Conservation (phyloP, 2,113 vertebrate species). For the Microcebus tavaratra region DNA sequence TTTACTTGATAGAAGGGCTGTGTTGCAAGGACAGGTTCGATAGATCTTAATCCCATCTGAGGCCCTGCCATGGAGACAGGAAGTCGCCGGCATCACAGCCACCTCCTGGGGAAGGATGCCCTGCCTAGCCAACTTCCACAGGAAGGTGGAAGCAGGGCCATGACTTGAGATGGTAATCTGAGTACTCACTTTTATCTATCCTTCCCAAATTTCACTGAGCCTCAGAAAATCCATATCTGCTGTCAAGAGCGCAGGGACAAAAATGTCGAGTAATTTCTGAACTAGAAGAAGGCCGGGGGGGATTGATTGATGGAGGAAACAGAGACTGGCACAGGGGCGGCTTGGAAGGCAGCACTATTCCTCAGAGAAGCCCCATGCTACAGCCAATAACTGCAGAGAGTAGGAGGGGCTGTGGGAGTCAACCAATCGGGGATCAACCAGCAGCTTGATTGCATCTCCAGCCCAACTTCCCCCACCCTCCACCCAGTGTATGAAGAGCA, state of each 20-base stretch:
- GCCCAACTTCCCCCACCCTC: background rate
- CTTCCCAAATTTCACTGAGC: background rate
- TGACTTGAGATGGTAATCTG: background rate
- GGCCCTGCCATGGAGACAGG: background rate
- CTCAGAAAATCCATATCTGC: background rate
- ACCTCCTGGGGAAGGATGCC: background rate
- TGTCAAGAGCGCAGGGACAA: background rate
- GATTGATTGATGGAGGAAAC: background rate
- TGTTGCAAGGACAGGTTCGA: background rate
- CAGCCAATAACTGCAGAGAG: rapidly evolving
- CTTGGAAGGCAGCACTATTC: background rate
- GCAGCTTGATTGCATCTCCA: too few species aligned
- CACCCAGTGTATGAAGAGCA: background rate
- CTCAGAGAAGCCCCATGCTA: rapidly evolving
- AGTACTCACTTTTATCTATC: background rate
- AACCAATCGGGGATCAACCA: background rate
- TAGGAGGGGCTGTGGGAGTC: background rate
- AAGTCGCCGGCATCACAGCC: background rate
- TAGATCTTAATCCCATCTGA: background rate
- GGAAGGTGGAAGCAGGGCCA: background rate
- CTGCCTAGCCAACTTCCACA: too few species aligned
- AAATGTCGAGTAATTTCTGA: background rate
- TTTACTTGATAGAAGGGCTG: background rate
- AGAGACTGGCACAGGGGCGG: background rate
- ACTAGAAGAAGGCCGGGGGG: background rate